Conservation (phyloP, 2,113 vertebrate species). For the Anguilla japonica region DNA sequence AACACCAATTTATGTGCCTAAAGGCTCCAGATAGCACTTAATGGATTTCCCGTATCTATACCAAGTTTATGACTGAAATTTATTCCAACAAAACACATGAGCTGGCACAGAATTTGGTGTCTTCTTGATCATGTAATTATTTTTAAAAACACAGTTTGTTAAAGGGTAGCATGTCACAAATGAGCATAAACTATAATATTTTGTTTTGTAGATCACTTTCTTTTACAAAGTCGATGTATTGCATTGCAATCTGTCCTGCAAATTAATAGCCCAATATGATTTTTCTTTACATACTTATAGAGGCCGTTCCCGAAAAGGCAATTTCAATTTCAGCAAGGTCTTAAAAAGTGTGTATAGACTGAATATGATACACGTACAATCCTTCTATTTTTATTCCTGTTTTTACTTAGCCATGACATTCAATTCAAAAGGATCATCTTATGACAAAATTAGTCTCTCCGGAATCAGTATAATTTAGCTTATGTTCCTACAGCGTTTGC, state of each 20-base stretch:
- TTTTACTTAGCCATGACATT: background rate
- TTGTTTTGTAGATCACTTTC: background rate
- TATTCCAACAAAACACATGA: slow-evolving; percentile 40
- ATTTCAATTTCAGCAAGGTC: background rate
- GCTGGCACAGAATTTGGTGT: slow-evolving; percentile 19
- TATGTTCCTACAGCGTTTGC: slow-evolving; percentile 7
- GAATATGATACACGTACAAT: background rate
- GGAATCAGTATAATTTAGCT: slow-evolving; percentile 13
- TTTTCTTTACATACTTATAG: too few relatives aligned
- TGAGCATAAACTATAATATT: background rate
- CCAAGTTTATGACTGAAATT: slow-evolving; percentile 36
- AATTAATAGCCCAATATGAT: too few relatives aligned
- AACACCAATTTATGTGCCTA: slow-evolving; percentile 65
- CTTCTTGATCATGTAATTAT: slow-evolving; percentile 14
- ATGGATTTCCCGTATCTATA: slow-evolving; percentile 64
- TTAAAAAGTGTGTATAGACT: background rate
- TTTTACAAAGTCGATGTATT: too few relatives aligned
- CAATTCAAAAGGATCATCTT: background rate
- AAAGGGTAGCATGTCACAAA: background rate
- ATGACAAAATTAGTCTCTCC: slow-evolving; percentile 46
- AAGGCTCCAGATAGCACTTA: slow-evolving; percentile 61
- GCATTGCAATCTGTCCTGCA: too few relatives aligned
- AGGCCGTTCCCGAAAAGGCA: background rate
- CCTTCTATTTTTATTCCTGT: background rate
- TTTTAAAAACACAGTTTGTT: background rate